phyloP scores from a whole-genome alignment of 1,140 invertebrate species.

The Aradophagus sp. region DNA sequence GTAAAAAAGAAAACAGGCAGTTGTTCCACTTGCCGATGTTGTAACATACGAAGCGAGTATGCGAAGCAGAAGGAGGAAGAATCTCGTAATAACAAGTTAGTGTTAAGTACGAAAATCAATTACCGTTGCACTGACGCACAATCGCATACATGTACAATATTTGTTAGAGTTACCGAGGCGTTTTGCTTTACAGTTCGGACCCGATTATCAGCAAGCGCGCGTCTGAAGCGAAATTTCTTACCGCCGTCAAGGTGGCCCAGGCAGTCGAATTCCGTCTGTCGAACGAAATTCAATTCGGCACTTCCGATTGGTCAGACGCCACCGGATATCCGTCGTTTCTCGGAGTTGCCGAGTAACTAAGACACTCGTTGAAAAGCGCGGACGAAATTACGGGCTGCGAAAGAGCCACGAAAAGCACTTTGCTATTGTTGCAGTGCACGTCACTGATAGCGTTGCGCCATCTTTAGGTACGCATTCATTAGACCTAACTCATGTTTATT shows the following conservation, averaged over 20 bases:
- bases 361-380: too few species aligned
- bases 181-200: conserved; percentile 19
- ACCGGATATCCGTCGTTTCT: background rate
- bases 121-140: conserved; percentile 45
- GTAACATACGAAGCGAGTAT: conserved; percentile 36
- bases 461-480: too few species aligned
- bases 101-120: conserved; percentile 47
- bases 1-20: conserved; percentile 38
- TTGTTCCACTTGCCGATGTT: conserved; percentile 33
- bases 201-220: conserved; percentile 23
- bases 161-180: conserved; percentile 27
- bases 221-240: background rate
- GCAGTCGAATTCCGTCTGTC: too few species aligned
- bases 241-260: too few species aligned
- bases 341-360: too few species aligned
- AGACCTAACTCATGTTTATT: too few species aligned
- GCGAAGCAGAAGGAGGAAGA: too few species aligned
- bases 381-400: too few species aligned
- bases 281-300: background rate
- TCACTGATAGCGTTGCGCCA: too few species aligned
- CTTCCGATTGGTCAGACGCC: background rate
- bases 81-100: conserved; percentile 43
- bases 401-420: too few species aligned
- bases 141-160: conserved; percentile 55
- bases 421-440: too few species aligned